A percentile compares a stretch with the other conserved stretches of the same genome.
Evolutionary conservation across 2,888 invertebrate genomes (phyloP).

Genomic region (Nemotelus nigrinus): DNA sequence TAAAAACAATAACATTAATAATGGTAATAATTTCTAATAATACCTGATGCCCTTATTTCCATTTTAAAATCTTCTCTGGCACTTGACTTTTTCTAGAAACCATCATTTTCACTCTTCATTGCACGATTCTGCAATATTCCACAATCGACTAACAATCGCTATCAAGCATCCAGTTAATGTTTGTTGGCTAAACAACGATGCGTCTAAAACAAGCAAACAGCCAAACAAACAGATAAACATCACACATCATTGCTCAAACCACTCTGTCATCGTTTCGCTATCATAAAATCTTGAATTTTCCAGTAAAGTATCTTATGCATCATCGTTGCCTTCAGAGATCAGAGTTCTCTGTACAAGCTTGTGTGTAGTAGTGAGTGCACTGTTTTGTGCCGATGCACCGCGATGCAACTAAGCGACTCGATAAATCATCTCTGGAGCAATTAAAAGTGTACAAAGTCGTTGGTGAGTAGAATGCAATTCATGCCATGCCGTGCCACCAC

Average conservation of each 20-base stretch:
- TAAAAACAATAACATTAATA: too few relatives aligned
- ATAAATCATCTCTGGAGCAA: constrained; percentile 42
- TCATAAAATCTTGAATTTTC: constrained; percentile 33
- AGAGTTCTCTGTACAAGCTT: background rate
- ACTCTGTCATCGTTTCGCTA: constrained; percentile 25
- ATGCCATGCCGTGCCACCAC: background rate
- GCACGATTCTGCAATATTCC: constrained; percentile 11
- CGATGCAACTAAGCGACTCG: constrained; percentile 18
- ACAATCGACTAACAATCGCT: background rate
- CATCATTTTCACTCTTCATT: background rate
- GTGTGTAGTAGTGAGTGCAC: background rate
- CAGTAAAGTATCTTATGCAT: constrained; percentile 5
- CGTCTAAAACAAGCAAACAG: constrained; percentile 1
- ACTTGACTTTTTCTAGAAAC: background rate
- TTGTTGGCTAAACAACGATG: constrained; percentile 19
- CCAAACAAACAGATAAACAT: constrained; percentile 38
- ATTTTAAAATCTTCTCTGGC: background rate
- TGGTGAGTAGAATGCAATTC: background rate
- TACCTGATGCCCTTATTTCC: too few relatives aligned
- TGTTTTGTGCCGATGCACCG: constrained; percentile 12
- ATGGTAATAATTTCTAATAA: too few relatives aligned
- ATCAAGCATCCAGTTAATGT: background rate
- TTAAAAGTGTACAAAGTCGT: constrained; percentile 39
- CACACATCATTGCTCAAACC: constrained; percentile 31
- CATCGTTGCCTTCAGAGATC: background rate